Percentiles rank a stretch among this genome's conserved stretches.
Conservation (phyloP, 2,797 vertebrate genomes). For the Paramormyrops hopkinsi region DNA sequence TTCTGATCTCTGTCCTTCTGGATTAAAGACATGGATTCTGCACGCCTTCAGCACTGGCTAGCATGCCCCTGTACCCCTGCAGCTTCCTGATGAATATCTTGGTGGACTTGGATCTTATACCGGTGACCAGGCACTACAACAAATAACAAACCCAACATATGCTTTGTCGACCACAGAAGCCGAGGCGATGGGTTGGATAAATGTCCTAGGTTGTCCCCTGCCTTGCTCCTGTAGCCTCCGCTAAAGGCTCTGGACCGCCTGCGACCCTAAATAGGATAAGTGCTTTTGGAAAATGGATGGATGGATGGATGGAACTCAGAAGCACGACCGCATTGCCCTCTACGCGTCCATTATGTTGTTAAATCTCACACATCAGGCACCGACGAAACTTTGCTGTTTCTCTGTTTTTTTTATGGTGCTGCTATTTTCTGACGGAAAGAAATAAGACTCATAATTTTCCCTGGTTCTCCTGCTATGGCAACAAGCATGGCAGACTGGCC, state of each 20-base stretch:
- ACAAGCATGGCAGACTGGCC: slow-evolving; percentile 50
- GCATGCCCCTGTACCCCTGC: not conserved
- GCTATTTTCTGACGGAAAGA: slow-evolving; percentile 1
- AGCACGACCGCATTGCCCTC: not conserved
- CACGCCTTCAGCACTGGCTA: not conserved
- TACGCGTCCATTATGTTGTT: slow-evolving; percentile 21
- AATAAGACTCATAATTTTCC: slow-evolving; percentile 21
- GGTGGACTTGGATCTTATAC: not conserved
- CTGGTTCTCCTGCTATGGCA: slow-evolving; percentile 22
- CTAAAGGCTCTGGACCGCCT: not conserved
- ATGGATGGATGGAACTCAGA: not conserved
- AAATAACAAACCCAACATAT: not conserved
- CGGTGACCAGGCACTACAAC: not conserved
- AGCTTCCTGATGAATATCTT: not conserved
- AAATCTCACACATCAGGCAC: slow-evolving; percentile 51
- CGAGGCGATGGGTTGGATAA: not conserved
- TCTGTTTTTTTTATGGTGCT: slow-evolving; percentile 16
- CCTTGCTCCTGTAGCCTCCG: not conserved
- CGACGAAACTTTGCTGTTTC: slow-evolving; percentile 43
- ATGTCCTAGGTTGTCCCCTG: not conserved
- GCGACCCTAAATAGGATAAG: not conserved
- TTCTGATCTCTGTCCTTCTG: not conserved
- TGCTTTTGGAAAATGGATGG: not conserved
- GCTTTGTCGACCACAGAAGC: not conserved
- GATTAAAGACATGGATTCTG: not conserved